Evolutionary conservation across 2,797 vertebrate genomes (phyloP).

Genomic region (Rhadinocentrus ornatus): DNA sequence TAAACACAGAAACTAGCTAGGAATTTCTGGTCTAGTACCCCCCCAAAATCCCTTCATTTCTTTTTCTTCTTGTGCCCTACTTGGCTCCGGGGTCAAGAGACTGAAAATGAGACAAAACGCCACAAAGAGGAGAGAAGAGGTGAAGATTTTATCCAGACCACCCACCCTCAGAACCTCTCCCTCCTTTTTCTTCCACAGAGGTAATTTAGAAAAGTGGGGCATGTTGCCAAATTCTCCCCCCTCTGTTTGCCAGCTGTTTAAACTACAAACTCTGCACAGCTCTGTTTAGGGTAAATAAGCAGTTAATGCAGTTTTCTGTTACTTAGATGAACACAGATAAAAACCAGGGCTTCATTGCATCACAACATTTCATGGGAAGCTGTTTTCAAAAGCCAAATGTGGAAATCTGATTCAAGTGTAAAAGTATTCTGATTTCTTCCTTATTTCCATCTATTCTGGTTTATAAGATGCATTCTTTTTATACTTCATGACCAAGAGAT

Average conservation of each 20-base stretch:
- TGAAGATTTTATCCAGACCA: conserved; percentile 61
- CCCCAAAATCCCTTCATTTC: conserved; percentile 57
- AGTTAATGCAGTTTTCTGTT: conserved; percentile 32
- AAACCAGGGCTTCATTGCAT: conserved; percentile 10
- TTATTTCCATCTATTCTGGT: neutral
- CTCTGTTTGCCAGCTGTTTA: conserved; percentile 41
- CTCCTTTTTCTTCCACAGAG: neutral
- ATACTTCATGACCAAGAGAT: conserved; percentile 22
- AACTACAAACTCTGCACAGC: conserved; percentile 21
- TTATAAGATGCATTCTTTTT: conserved; percentile 12
- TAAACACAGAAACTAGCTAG: conserved; percentile 58
- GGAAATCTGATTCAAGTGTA: conserved; percentile 41
- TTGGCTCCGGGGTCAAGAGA: conserved; percentile 59
- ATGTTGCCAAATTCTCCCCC: conserved; percentile 8
- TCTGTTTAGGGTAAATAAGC: conserved; percentile 54
- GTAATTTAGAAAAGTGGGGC: conserved; percentile 19
- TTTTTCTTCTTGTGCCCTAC: conserved; percentile 38
- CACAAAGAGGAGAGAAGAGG: conserved; percentile 26
- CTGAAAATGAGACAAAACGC: conserved; percentile 43
- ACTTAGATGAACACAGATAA: conserved; percentile 23
- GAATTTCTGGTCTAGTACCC: conserved; percentile 61
- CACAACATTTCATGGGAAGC: conserved; percentile 38
- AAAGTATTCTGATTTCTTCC: conserved; percentile 20
- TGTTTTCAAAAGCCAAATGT: conserved; percentile 36
- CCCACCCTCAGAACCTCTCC: conserved; percentile 42